Evolutionary conservation across 2,888 invertebrate genomes (phyloP), one percentile per base, ranked within the genome.

Genomic region (Ennomos erosarius): DNA sequence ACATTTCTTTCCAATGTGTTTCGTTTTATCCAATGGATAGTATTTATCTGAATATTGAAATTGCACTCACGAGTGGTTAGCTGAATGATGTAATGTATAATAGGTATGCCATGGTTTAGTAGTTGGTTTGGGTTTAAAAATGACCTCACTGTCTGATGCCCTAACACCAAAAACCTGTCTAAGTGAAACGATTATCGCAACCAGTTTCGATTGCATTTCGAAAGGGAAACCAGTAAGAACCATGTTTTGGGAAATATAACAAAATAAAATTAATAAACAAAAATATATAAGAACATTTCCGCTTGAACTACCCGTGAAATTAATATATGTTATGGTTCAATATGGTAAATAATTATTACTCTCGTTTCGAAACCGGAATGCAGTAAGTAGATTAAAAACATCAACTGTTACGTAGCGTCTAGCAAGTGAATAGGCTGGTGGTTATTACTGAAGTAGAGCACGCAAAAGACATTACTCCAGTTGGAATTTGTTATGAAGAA

Each of bases 81-180:
- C n/a, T n/a, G n/a, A n/a, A n/a, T n/a, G n/a, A n/a, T 38, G 11
- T n/a, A n/a, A 11, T 34, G 9, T 6, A 35, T 36, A 36, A 35
- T 36, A n/a, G n/a, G n/a, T n/a, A 68, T 72, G 63, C 69, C 43
- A 53, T 56, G 52, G 16, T 51, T 65, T 73, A 70, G 71, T 73
- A 76, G 77, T 70, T 64, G 71, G 82, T 87, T 85, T 84, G 82
- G 87, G 87, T 80, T 68, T 64, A 74, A 70, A 75, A 79, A 74
- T 88, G 88, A 90, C 84, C 85, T 88, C 88, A 88, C 82, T 78
- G 78, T 78, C 78, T 76, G 78, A 74, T 67, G 63, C 67, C 59
- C 64, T 55, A 65, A 65, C 68, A 64, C 65, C 54, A 64, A 71
- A 71, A 65, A 69, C 60, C 50, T 53, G 58, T 59, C 47, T 46